phyloP scores from a whole-genome alignment of 2,113 vertebrate species.

The Elephantulus edwardii region DNA sequence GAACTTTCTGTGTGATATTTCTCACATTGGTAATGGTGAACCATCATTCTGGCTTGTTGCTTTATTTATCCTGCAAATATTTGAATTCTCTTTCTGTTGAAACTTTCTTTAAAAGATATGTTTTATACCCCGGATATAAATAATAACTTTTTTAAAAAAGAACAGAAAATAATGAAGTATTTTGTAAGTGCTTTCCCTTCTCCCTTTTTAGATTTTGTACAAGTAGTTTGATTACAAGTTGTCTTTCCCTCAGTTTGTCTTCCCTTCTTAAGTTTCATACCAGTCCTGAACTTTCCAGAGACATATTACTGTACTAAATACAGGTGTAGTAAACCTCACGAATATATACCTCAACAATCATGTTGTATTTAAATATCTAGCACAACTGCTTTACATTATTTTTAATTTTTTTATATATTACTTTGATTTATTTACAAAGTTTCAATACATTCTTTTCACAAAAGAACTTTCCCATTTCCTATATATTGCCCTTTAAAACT shows the following conservation, averaged over 20 bases:
- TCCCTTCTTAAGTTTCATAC: not conserved
- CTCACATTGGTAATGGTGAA: not conserved
- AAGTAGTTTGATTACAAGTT: not conserved
- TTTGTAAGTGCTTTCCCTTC: not conserved
- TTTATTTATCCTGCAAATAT: slow-evolving; percentile 6
- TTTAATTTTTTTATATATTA: too few relatives aligned
- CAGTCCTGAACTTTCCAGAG: not conserved
- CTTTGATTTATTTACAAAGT: too few relatives aligned
- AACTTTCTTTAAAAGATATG: slow-evolving; percentile 56
- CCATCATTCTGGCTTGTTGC: not conserved
- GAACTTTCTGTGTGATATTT: not conserved
- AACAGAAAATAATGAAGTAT: not conserved
- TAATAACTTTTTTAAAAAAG: slow-evolving; percentile 44
- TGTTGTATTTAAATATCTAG: not conserved
- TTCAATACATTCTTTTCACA: too few relatives aligned
- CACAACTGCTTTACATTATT: not conserved
- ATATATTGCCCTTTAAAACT: too few relatives aligned
- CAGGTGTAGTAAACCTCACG: not conserved
- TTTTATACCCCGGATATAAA: slow-evolving; percentile 7
- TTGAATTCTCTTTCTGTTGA: slow-evolving; percentile 35
- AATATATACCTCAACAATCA: not conserved
- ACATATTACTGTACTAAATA: not conserved
- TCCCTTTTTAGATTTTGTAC: slow-evolving; percentile 5
- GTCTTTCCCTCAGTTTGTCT: not conserved
- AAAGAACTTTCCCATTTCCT: too few relatives aligned